Evolutionary conservation across 2,888 invertebrate species (phyloP).

Genomic region (Hirtodrosophila duncani): DNA sequence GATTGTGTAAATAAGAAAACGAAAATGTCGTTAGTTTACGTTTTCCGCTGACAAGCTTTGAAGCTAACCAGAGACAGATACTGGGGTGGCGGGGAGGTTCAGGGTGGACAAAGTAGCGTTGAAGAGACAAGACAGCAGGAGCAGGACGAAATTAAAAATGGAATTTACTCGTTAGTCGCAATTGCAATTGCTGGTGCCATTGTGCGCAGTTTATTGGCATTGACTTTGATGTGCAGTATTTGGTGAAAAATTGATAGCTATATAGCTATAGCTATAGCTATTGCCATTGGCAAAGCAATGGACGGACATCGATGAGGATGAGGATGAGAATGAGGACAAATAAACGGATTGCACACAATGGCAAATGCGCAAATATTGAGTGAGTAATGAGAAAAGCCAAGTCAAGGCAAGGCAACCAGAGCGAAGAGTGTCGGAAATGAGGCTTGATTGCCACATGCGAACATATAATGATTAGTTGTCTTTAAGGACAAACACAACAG

Average conservation of each 20-base stretch:
- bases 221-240: slow-evolving; percentile 53
- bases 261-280: neutral
- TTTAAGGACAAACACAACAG: too few species aligned
- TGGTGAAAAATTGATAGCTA: slow-evolving; percentile 43
- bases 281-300: neutral
- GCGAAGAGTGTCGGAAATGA: too few species aligned
- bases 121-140: slow-evolving; percentile 31
- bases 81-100: slow-evolving; percentile 4
- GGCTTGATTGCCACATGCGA: too few species aligned
- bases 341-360: neutral
- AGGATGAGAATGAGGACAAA: too few species aligned
- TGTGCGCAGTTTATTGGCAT: slow-evolving; percentile 63
- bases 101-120: slow-evolving; percentile 34
- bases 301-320: too few species aligned
- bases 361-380: too few species aligned
- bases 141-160: slow-evolving; percentile 62
- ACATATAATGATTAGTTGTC: too few species aligned
- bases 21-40: slow-evolving; percentile 71
- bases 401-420: too few species aligned
- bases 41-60: slow-evolving; percentile 66
- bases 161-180: slow-evolving; percentile 66
- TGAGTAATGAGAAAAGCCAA: too few species aligned
- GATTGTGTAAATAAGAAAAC: slow-evolving; percentile 71
- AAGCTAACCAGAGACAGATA: slow-evolving; percentile 21
- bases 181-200: too few species aligned